Evolutionary conservation across 2,113 vertebrate species (phyloP).

Genomic region (Corvus moneduloides): DNA sequence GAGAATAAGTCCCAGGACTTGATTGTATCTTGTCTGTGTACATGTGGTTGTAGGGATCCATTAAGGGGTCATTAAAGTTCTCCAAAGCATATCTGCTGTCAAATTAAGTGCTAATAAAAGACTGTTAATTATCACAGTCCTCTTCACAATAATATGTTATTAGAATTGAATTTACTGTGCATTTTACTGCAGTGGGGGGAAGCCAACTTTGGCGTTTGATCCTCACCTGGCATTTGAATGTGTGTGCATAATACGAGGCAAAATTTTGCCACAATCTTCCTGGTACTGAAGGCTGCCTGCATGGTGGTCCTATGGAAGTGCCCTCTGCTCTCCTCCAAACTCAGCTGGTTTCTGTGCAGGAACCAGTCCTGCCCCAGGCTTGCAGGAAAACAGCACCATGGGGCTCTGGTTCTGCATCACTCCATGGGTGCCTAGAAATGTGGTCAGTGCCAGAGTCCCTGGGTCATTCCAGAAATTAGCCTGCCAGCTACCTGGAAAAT

Average conservation of each 20-base stretch:
- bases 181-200: neutral
- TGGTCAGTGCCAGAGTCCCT: rapidly evolving
- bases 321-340: neutral
- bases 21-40: constrained; percentile 21
- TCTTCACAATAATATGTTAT: constrained; percentile 4
- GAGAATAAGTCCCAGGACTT: neutral
- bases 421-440: neutral
- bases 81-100: constrained; percentile 43
- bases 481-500: neutral
- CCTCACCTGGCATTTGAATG: neutral
- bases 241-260: neutral
- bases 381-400: neutral
- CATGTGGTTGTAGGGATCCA: constrained; percentile 23
- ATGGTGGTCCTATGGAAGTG: neutral
- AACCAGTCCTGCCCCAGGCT: rapidly evolving
- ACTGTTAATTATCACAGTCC: constrained; percentile 19
- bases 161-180: constrained; percentile 5
- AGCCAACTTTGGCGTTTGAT: neutral
- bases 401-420: neutral
- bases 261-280: neutral
- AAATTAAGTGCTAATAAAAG: constrained; percentile 52
- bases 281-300: neutral
- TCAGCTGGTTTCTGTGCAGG: neutral
- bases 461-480: neutral
- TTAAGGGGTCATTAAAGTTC: constrained; percentile 47